Conservation (phyloP, 1,140 invertebrate species). For the Drosophila teissieri region DNA sequence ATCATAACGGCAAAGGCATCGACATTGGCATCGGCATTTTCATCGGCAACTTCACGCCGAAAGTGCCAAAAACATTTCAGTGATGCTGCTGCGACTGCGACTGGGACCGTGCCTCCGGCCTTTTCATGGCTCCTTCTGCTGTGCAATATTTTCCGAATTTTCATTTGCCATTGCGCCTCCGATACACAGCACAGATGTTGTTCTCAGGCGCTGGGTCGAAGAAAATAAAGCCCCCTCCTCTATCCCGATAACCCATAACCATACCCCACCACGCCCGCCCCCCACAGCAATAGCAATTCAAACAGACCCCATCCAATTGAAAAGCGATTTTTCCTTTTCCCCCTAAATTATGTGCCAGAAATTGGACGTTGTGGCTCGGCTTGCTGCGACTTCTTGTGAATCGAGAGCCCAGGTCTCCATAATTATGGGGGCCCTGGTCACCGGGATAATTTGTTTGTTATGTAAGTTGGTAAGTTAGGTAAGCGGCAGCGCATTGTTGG, state of each 20-base stretch:
- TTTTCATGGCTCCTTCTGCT: slow-evolving; percentile 40
- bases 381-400: slow-evolving; percentile 53
- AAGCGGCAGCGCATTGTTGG: slow-evolving; percentile 33
- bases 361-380: slow-evolving; percentile 61
- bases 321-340: slow-evolving; percentile 73
- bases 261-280: no score
- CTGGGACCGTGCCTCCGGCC: slow-evolving; percentile 19
- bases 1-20: slow-evolving; percentile 68
- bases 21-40: slow-evolving; percentile 65
- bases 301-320: slow-evolving; percentile 51
- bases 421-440: slow-evolving; percentile 63
- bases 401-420: slow-evolving; percentile 43
- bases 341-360: slow-evolving; percentile 75
- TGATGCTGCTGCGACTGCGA: slow-evolving; percentile 61
- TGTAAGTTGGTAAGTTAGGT: slow-evolving; percentile 59
- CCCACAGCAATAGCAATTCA: slow-evolving; percentile 52
- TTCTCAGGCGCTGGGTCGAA: slow-evolving; percentile 28
- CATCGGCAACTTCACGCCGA: slow-evolving; percentile 68
- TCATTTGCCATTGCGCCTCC: slow-evolving; percentile 64
- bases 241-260: no score
- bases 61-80: slow-evolving; percentile 81
- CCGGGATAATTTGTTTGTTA: slow-evolving; percentile 75
- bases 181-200: slow-evolving; percentile 74
- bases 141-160: slow-evolving; percentile 82
- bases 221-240: slow-evolving; percentile 18